Conservation (phyloP, 2,797 vertebrate genomes). For the Sarcophilus harrisii region DNA sequence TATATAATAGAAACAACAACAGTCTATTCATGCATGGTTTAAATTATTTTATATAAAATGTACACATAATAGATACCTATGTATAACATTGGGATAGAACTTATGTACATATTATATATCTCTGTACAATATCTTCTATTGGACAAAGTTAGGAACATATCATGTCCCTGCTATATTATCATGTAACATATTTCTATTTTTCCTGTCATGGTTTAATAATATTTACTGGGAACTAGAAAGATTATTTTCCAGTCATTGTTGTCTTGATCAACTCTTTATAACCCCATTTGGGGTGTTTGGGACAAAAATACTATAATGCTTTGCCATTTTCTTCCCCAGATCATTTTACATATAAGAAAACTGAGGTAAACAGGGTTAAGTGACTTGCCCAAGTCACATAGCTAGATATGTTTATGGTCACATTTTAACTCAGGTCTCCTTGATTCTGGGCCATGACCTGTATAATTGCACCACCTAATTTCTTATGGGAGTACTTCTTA, state of each 20-base stretch:
- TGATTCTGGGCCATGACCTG: neutral
- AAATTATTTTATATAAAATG: neutral
- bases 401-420: neutral
- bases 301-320: neutral
- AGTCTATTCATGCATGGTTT: neutral
- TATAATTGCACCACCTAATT: neutral
- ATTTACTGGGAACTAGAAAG: neutral
- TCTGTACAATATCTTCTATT: neutral
- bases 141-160: neutral
- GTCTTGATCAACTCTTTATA: neutral
- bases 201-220: neutral
- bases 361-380: neutral
- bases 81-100: neutral
- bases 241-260: neutral
- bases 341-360: neutral
- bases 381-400: neutral
- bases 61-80: neutral
- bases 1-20: neutral
- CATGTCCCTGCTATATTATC: neutral
- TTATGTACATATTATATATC: neutral
- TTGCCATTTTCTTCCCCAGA: neutral
- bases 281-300: neutral
- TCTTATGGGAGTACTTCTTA: neutral
- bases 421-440: neutral
- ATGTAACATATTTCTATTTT: neutral